These are phyloP conservation scores for Rynchops niger DNA, from an alignment of 2,113 vertebrate genomes.

Conservation along the genomic window DNA sequence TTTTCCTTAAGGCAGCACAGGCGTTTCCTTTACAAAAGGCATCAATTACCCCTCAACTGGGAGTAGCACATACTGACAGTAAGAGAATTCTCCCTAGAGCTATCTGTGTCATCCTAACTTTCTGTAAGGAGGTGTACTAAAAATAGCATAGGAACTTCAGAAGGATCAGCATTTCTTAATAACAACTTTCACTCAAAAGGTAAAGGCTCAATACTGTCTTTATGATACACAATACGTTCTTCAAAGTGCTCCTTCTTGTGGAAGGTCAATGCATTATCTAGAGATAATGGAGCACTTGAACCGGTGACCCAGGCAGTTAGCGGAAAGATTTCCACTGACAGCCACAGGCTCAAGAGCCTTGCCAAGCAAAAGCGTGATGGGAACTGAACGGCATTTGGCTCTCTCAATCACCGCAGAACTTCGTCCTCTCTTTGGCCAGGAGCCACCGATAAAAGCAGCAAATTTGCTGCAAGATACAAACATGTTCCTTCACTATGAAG, in stretches of 20 bases:
- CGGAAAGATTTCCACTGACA: neutral
- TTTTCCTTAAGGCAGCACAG: neutral
- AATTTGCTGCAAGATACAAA: constrained; percentile 31
- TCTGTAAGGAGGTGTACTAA: neutral
- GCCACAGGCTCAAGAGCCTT: neutral
- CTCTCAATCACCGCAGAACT: neutral
- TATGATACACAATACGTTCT: constrained; percentile 43
- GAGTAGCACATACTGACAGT: neutral
- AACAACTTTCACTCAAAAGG: constrained; percentile 8
- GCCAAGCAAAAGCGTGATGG: neutral
- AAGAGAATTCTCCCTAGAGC: neutral
- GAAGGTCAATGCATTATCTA: neutral
- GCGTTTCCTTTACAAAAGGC: constrained; percentile 72
- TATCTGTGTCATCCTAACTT: neutral
- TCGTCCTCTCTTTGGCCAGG: constrained; percentile 4
- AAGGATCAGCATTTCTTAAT: neutral
- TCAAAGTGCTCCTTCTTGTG: constrained; percentile 11
- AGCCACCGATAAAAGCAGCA: constrained; percentile 30
- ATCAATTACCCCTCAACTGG: constrained; percentile 30
- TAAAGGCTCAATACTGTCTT: neutral
- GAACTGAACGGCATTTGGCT: neutral
- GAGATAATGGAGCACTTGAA: constrained; percentile 37
- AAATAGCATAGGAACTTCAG: neutral
- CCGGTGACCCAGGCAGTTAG: constrained; percentile 16
- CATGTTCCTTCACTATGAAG: constrained; percentile 65